Conservation (phyloP, 1,140 invertebrate genomes). For the Aphelenchoides fujianensis region DNA sequence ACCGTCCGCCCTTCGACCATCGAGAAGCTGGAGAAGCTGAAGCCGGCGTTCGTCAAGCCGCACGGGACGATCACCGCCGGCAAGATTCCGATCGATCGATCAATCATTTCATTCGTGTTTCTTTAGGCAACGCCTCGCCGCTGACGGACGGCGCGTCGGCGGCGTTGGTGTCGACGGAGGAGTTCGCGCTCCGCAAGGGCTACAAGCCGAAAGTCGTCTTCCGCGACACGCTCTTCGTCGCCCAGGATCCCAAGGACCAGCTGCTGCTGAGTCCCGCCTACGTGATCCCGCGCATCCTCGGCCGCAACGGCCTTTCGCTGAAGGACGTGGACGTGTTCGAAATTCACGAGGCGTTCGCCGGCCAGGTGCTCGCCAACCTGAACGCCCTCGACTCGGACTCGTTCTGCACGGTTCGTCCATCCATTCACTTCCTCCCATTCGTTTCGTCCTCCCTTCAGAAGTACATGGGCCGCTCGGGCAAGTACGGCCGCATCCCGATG, state of each 20-base stretch:
- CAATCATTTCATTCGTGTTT: conserved; percentile 13
- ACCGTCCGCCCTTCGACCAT: conserved; percentile 85
- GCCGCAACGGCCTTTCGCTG: conserved; percentile 76
- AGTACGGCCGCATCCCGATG: conserved; percentile 79
- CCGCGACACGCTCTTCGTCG: conserved; percentile 85
- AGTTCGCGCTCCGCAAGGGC: conserved; percentile 67
- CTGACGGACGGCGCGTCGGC: conserved; percentile 96
- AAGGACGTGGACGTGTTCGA: conserved; percentile 96
- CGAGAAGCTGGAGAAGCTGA: conserved; percentile 84
- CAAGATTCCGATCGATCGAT: conserved; percentile 70
- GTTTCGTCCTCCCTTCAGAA: conserved; percentile 69
- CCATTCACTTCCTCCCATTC: not conserved
- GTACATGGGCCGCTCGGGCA: conserved; percentile 77
- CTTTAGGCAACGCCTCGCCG: conserved; percentile 56
- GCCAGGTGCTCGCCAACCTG: conserved; percentile 93
- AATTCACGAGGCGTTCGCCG: conserved; percentile 98
- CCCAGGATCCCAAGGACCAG: conserved; percentile 95
- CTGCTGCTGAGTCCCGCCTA: conserved; percentile 73
- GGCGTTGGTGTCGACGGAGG: conserved; percentile 83
- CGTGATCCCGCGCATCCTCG: conserved; percentile 56
- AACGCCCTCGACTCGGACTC: conserved; percentile 96
- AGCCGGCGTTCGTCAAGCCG: conserved; percentile 94
- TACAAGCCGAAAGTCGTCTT: conserved; percentile 70
- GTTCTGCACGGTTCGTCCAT: conserved; percentile 68
- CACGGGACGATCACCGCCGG: conserved; percentile 96